Evolutionary conservation across 2,797 vertebrate genomes (phyloP).

Genomic region (Pangasius djambal): DNA sequence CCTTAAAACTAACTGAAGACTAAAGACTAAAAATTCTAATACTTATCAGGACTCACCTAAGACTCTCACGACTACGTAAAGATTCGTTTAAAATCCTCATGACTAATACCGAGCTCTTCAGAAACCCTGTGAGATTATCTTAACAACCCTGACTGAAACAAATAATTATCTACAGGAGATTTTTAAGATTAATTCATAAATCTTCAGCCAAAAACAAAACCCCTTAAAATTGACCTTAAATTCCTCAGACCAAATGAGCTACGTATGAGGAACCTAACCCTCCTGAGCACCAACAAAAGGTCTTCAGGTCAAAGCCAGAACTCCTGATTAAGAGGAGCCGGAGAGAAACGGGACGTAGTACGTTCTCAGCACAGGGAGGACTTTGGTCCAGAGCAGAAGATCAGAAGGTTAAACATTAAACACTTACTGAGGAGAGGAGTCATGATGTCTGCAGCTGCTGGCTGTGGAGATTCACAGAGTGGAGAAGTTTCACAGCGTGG

Average conservation of each 20-base stretch:
- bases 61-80: neutral
- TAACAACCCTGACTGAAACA: neutral
- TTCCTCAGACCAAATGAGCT: neutral
- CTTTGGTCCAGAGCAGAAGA: neutral
- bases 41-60: neutral
- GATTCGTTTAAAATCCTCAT: too few species aligned
- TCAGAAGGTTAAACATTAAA: conserved; percentile 20
- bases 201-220: neutral
- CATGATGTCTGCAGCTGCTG: conserved; percentile 24
- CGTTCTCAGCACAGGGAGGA: neutral
- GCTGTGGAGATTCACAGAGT: neutral
- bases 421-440: conserved; percentile 34
- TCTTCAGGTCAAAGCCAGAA: neutral
- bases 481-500: neutral
- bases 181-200: neutral
- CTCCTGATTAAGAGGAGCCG: neutral
- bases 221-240: neutral
- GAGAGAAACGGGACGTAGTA: neutral
- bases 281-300: neutral
- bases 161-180: neutral
- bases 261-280: neutral
- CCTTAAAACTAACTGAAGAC: too few species aligned
- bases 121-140: neutral
- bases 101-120: neutral
- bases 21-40: neutral